These are phyloP conservation scores for Sesia bembeciformis DNA, from an alignment of 2,888 invertebrate genomes.

Conservation along the genomic window DNA sequence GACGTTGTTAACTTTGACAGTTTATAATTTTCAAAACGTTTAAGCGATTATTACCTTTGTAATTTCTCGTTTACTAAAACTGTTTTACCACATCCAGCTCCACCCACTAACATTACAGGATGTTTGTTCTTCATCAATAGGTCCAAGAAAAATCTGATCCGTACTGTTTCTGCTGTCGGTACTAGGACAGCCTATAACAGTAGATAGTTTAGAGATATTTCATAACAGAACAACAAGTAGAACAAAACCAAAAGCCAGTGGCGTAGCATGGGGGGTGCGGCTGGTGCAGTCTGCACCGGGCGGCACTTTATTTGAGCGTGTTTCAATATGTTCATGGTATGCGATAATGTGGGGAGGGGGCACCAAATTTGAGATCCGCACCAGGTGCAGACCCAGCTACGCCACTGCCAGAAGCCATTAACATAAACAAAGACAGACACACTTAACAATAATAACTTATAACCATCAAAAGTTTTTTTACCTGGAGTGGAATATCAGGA, in stretches of 20 bases:
- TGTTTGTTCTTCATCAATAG: conserved; percentile 89
- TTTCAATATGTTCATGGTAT: too few relatives aligned
- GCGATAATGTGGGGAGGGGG: too few relatives aligned
- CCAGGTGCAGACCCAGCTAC: too few relatives aligned
- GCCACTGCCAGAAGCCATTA: too few relatives aligned
- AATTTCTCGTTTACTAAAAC: conserved; percentile 84
- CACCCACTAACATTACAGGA: conserved; percentile 96
- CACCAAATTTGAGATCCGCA: too few relatives aligned
- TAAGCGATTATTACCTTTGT: conserved; percentile 47
- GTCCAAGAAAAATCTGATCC: conserved; percentile 92
- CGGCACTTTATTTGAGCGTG: too few relatives aligned
- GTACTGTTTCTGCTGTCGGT: conserved; percentile 93
- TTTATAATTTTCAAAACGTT: background rate
- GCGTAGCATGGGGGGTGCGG: too few relatives aligned
- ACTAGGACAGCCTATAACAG: conserved; percentile 86
- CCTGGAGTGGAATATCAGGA: conserved; percentile 91
- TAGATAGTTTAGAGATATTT: background rate
- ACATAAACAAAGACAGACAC: too few relatives aligned
- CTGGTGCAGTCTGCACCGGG: too few relatives aligned
- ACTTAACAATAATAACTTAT: too few relatives aligned
- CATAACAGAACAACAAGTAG: background rate
- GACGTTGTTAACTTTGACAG: background rate
- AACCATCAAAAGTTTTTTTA: conserved; percentile 23
- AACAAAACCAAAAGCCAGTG: background rate
- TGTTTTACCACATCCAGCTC: conserved; percentile 95